Percentiles rank a stretch among this genome's conserved stretches.
These are phyloP conservation scores for Limnodromus scolopaceus DNA, from an alignment of 2,797 vertebrate genomes.

Conservation along the genomic window DNA sequence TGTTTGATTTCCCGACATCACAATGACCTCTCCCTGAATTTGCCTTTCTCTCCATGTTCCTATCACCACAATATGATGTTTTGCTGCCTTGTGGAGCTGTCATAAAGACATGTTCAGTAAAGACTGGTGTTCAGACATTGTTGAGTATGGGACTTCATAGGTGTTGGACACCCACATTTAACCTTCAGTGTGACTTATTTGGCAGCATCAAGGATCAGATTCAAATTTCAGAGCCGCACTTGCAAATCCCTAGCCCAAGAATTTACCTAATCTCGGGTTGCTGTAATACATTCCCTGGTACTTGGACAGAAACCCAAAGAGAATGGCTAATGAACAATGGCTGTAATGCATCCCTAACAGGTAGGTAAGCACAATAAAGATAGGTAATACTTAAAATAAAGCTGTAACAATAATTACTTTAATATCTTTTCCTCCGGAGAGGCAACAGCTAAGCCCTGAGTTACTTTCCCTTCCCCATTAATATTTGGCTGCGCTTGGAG, in stretches of 20 bases:
- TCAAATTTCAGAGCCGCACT: not conserved
- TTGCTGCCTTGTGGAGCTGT: not conserved
- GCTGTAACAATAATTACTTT: not conserved
- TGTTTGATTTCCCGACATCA: not conserved
- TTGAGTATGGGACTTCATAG: not conserved
- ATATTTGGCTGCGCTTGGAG: not conserved
- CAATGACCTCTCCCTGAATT: not conserved
- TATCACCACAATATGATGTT: not conserved
- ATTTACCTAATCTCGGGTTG: not conserved
- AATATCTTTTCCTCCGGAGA: not conserved
- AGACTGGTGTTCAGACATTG: fast-evolving
- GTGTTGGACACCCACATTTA: not conserved
- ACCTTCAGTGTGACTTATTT: not conserved
- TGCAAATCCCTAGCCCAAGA: not conserved
- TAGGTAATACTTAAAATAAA: not conserved
- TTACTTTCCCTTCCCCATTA: not conserved
- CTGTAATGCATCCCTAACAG: not conserved
- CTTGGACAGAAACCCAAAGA: not conserved
- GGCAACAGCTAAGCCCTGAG: not conserved
- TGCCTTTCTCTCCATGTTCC: not conserved
- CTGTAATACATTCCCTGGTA: not conserved
- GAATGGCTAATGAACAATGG: not conserved
- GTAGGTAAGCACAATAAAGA: not conserved
- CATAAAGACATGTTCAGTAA: not conserved
- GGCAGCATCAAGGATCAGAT: not conserved